Evolutionary conservation across 2,888 invertebrate genomes (phyloP).

Genomic region (Nebria salina): DNA sequence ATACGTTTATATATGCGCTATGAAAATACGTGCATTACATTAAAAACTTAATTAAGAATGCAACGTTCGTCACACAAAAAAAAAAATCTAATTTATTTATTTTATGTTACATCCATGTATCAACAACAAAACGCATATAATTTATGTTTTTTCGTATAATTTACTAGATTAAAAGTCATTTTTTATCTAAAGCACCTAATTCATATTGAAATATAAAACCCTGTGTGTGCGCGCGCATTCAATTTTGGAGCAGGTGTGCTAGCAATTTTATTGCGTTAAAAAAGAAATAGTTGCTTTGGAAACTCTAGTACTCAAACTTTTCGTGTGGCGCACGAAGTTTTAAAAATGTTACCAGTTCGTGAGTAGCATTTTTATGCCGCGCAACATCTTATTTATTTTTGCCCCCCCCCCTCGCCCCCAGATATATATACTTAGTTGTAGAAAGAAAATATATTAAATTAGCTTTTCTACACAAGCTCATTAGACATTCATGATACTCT

Average conservation of each 20-base stretch:
- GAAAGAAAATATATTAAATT: not conserved
- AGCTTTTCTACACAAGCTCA: not conserved
- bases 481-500: not conserved
- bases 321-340: not conserved
- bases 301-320: too few relatives aligned
- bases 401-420: not conserved
- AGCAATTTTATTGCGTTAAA: too few relatives aligned
- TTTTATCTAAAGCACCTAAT: too few relatives aligned
- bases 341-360: not conserved
- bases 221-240: too few relatives aligned
- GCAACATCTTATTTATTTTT: not conserved
- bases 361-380: not conserved
- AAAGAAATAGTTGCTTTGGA: too few relatives aligned
- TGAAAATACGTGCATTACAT: conserved; percentile 29
- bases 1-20: conserved; percentile 44
- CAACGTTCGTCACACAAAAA: conserved; percentile 42
- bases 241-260: too few relatives aligned
- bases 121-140: not conserved
- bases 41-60: conserved; percentile 47
- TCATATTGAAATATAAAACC: too few relatives aligned
- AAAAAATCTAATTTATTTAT: not conserved
- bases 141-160: not conserved
- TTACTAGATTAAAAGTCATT: not conserved
- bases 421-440: not conserved
- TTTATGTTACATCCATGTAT: not conserved